Evolutionary conservation across 2,113 vertebrate species (phyloP).

Genomic region (Barnardius zonarius): DNA sequence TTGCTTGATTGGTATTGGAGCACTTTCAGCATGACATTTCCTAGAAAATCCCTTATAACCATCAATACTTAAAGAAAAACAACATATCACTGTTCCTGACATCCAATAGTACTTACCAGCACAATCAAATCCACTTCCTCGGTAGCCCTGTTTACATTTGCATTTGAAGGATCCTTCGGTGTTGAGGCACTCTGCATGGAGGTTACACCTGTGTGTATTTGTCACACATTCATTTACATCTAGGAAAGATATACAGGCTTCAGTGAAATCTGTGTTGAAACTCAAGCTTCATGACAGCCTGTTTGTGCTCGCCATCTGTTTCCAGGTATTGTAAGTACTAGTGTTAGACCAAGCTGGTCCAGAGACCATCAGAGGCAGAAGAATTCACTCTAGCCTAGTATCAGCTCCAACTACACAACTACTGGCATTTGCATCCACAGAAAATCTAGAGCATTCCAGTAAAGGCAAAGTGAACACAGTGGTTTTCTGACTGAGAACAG

Average conservation of each 20-base stretch:
- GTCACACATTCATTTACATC: constrained; percentile 88
- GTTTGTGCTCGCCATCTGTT: background rate
- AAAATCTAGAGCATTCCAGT: background rate
- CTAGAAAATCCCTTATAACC: background rate
- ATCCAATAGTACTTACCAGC: constrained; percentile 79
- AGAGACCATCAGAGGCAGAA: background rate
- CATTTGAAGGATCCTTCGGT: constrained; percentile 90
- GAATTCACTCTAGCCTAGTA: background rate
- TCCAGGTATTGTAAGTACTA: background rate
- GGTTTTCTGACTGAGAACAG: background rate
- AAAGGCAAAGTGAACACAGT: background rate
- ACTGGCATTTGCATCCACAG: background rate
- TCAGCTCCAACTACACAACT: background rate
- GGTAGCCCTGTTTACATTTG: constrained; percentile 89
- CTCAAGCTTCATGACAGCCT: background rate
- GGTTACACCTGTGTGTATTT: constrained; percentile 81
- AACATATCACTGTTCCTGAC: background rate
- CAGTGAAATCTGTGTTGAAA: background rate
- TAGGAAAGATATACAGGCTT: constrained; percentile 51
- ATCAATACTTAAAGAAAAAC: background rate
- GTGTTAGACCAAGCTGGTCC: background rate
- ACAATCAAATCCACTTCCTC: constrained; percentile 86
- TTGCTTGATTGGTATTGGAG: background rate
- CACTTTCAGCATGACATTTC: background rate
- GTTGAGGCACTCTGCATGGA: constrained; percentile 88